Conservation (phyloP, 2,113 vertebrate genomes). For the Carassius gibelio region DNA sequence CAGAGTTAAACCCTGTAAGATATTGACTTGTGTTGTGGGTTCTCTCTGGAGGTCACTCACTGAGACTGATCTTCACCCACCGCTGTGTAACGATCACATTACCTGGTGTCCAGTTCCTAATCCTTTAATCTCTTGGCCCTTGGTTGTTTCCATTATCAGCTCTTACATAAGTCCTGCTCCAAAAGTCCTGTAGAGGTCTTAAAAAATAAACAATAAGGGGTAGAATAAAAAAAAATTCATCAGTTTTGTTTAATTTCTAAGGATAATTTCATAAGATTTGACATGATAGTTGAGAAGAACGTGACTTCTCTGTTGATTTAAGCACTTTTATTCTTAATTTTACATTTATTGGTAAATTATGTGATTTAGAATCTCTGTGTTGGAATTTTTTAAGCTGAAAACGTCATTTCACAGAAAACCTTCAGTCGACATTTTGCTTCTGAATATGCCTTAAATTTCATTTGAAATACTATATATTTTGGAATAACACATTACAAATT, state of each 20-base stretch:
- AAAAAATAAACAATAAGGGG: background rate
- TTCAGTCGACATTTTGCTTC: background rate
- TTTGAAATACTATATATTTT: no score
- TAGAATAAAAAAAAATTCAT: background rate
- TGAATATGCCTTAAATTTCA: no score
- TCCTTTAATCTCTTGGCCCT: slow-evolving; percentile 70
- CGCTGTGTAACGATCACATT: slow-evolving; percentile 64
- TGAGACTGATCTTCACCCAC: slow-evolving; percentile 20
- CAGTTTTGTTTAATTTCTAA: background rate
- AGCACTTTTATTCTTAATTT: background rate
- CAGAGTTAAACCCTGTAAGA: background rate
- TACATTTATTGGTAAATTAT: background rate
- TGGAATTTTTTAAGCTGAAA: background rate
- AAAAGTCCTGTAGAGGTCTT: background rate
- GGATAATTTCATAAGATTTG: background rate
- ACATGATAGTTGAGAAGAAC: background rate
- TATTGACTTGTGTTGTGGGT: background rate
- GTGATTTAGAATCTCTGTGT: background rate
- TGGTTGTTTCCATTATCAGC: slow-evolving; percentile 65
- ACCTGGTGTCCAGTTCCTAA: slow-evolving; percentile 70
- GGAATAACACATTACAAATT: no score
- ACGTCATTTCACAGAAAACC: slow-evolving; percentile 46
- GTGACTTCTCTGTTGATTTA: background rate
- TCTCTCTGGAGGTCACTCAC: slow-evolving; percentile 20
- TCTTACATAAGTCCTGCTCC: slow-evolving; percentile 59